Base-by-base conservation (phyloP, 2,888 invertebrate species). In the Alsophila aescularia region DNA sequence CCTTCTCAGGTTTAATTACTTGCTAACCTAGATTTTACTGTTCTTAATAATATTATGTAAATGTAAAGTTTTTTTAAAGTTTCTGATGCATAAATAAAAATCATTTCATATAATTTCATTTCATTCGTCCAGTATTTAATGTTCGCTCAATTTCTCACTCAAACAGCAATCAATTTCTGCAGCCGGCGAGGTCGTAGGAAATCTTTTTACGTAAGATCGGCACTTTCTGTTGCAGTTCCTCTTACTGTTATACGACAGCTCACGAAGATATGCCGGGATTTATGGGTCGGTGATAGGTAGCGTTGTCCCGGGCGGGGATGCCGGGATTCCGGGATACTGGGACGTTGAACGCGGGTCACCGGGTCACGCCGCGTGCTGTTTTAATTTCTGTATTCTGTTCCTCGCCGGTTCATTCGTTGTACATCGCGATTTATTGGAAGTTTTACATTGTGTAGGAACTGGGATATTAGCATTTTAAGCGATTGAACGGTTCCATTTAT, bases 261-360 rank as follows among this genome's bases (percentile, higher is more conserved):
- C 57, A 55, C 52, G 43, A 39, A 60, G 58, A 54, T 58, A 62
- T 58, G 56, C 36, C 52, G 39, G 44, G 58, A 62, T 66, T 59
- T 66, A 66, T 58, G 29, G 56, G 55, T 37, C 54, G 41, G 44
- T 44, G 58, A 61, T 63, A 60, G 52, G 56, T 51, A 40, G 47
- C 51, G 42, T 49, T 56, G 52, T 50, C 60, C 62, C 63, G 59
- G 57, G 29, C 13, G 9, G 7, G 62, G 42, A 45, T 44, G 36
- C 57, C 58, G 56, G 52, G 55, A 52, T 52, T 58, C 64, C 58
- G 62, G 53, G 58, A 62, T 54, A 42, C 45, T 39, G 57, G 53
- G 44, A 41, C 52, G 42, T 48, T 29, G 40, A 21, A 52, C 44
- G 62, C 52, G 58, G 75, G 73, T 75, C 72, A 75, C 62, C 67